Evolutionary conservation across 2,888 invertebrate genomes (phyloP).

Genomic region (Machimus atricapillus): DNA sequence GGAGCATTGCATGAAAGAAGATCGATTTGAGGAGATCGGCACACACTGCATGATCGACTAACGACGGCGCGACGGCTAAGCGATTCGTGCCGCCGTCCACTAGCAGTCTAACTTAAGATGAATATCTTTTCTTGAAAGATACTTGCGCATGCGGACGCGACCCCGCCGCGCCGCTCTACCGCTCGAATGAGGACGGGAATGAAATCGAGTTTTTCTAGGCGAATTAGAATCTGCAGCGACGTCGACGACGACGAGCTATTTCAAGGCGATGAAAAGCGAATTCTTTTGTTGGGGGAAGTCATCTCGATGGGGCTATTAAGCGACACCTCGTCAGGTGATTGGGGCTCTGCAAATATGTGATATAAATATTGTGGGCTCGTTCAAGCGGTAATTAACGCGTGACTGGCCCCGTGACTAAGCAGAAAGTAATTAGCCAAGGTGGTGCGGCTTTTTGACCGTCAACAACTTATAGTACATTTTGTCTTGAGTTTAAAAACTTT

Average conservation of each 20-base stretch:
- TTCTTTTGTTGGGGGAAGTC: neutral
- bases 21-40: neutral
- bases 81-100: neutral
- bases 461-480: neutral
- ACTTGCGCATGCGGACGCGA: neutral
- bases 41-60: neutral
- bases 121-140: neutral
- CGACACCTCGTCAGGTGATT: neutral
- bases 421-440: neutral
- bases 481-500: neutral
- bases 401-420: neutral
- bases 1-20: slow-evolving; percentile 3
- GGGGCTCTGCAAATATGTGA: neutral
- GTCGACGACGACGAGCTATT: neutral
- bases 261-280: neutral
- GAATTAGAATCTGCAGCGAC: neutral
- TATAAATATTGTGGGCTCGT: neutral
- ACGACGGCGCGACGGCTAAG: neutral
- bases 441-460: neutral
- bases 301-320: neutral
- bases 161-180: neutral
- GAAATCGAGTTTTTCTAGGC: neutral
- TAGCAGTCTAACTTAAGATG: neutral
- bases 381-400: neutral
- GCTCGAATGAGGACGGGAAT: slow-evolving; percentile 2